A percentile compares a stretch with the other conserved stretches of the same genome.
Conservation (phyloP, 2,113 vertebrate species). For the Turnix velox region DNA sequence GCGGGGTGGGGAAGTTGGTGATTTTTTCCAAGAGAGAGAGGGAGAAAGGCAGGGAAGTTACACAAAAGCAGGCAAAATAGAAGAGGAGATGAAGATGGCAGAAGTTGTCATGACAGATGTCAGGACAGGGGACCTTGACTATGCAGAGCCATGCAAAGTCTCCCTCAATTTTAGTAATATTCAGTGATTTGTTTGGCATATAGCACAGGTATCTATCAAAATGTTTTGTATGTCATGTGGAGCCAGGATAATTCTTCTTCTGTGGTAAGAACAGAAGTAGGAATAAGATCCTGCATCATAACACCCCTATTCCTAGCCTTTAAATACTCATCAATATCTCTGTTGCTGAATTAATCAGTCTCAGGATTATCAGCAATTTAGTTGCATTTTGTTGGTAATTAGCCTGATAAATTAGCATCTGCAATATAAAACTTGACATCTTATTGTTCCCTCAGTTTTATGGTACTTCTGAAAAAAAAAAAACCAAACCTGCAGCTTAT, state of each 20-base stretch:
- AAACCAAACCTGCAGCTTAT: slow-evolving; percentile 53
- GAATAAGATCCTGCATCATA: slow-evolving; percentile 27
- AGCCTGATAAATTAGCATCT: slow-evolving; percentile 81
- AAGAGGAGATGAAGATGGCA: not conserved
- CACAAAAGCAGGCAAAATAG: not conserved
- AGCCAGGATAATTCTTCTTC: slow-evolving; percentile 30
- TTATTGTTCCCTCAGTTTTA: slow-evolving; percentile 75
- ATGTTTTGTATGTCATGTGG: slow-evolving; percentile 5
- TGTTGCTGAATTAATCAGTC: slow-evolving; percentile 73
- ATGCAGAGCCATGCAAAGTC: not conserved
- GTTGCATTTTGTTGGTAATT: slow-evolving; percentile 79
- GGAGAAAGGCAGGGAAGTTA: not conserved
- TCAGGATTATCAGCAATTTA: slow-evolving; percentile 78
- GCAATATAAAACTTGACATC: slow-evolving; percentile 76
- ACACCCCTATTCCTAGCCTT: slow-evolving; percentile 62
- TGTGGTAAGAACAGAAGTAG: slow-evolving; percentile 37
- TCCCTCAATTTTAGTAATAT: not conserved
- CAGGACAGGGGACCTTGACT: not conserved
- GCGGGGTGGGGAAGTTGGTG: too few relatives aligned
- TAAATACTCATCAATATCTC: slow-evolving; percentile 71
- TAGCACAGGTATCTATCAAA: slow-evolving; percentile 56
- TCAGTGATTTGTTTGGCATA: slow-evolving; percentile 33
- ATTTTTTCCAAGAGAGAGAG: not conserved
- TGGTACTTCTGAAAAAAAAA: slow-evolving; percentile 67
- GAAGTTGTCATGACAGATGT: not conserved